These are phyloP conservation scores for Lydus trimaculatus DNA, from an alignment of 2,888 invertebrate genomes.

Conservation along the genomic window DNA sequence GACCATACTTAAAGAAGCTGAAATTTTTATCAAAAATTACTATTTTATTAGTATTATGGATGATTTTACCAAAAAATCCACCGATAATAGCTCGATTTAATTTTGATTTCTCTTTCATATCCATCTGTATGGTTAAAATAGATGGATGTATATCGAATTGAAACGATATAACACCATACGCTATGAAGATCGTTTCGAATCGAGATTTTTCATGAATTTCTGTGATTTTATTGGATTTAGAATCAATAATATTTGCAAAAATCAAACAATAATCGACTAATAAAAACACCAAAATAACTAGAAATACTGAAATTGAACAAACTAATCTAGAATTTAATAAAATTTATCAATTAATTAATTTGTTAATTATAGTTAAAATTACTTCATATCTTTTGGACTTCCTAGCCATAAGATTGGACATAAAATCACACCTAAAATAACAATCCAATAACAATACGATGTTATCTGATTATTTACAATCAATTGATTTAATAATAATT, in stretches of 20 bases:
- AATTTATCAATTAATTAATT: neutral
- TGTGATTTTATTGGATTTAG: slow-evolving; percentile 50
- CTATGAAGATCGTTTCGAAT: slow-evolving; percentile 65
- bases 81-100: slow-evolving; percentile 75
- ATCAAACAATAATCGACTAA: slow-evolving; percentile 73
- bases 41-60: too few relatives aligned
- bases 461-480: slow-evolving; percentile 70
- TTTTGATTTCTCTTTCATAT: slow-evolving; percentile 82
- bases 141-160: slow-evolving; percentile 86
- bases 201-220: slow-evolving; percentile 31
- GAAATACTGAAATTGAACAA: slow-evolving; percentile 70
- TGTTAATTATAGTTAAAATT: slow-evolving; percentile 48
- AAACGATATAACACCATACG: slow-evolving; percentile 74
- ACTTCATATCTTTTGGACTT: slow-evolving; percentile 94
- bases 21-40: slow-evolving; percentile 31
- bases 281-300: slow-evolving; percentile 70
- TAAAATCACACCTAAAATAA: slow-evolving; percentile 75
- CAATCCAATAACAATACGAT: slow-evolving; percentile 84
- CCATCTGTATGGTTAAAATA: slow-evolving; percentile 89
- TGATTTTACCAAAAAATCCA: slow-evolving; percentile 75
- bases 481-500: slow-evolving; percentile 77
- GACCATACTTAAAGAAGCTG: slow-evolving; percentile 70
- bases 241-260: slow-evolving; percentile 51
- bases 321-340: slow-evolving; percentile 63
- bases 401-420: slow-evolving; percentile 89